Evolutionary conservation across 2,888 invertebrate species (phyloP).

Genomic region (Ophion costatus): DNA sequence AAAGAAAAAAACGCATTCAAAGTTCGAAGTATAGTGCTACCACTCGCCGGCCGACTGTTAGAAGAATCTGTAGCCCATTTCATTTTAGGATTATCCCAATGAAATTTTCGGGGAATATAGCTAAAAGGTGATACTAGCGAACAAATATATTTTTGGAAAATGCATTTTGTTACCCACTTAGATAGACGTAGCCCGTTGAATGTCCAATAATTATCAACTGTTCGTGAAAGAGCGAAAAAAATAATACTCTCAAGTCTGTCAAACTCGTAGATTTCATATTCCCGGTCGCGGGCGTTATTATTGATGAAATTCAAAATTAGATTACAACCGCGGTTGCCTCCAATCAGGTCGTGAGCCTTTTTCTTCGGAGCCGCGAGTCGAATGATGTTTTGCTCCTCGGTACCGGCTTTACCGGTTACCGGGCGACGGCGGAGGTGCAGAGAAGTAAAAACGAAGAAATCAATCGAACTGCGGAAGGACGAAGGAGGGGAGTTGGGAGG

Average conservation of each 20-base stretch:
- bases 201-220: background rate
- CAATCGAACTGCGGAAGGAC: conserved; percentile 21
- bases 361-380: background rate
- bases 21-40: too few species aligned
- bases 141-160: too few species aligned
- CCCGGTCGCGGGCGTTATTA: background rate
- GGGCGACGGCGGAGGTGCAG: background rate
- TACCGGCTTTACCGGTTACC: background rate
- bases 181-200: background rate
- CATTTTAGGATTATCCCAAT: too few species aligned
- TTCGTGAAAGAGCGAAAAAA: background rate
- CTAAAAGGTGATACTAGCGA: too few species aligned
- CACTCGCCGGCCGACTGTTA: too few species aligned
- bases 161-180: too few species aligned
- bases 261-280: background rate
- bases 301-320: background rate
- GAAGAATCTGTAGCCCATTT: too few species aligned
- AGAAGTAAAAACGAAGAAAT: conserved; percentile 13
- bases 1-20: too few species aligned
- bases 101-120: too few species aligned
- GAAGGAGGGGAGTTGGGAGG: background rate
- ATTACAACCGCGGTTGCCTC: background rate
- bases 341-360: background rate
- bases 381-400: background rate
- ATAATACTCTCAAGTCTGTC: background rate